Evolutionary conservation across 2,113 vertebrate genomes (phyloP).

Genomic region (Scomber japonicus): DNA sequence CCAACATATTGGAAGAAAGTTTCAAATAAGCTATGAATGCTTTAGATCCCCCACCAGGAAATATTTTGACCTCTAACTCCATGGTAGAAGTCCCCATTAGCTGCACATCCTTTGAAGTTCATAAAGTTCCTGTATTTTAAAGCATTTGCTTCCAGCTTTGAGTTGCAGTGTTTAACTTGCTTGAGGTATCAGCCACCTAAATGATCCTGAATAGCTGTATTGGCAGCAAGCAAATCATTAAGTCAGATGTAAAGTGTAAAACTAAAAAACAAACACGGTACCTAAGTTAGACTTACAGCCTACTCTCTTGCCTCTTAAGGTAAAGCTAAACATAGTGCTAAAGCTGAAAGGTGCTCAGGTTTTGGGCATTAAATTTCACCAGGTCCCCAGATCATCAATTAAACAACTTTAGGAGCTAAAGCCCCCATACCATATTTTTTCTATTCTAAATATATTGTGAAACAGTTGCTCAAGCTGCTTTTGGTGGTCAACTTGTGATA

Average conservation of each 20-base stretch:
- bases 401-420: neutral
- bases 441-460: no score
- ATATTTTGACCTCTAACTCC: slow-evolving; percentile 31
- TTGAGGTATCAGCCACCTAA: neutral
- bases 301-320: neutral
- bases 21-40: slow-evolving; percentile 30
- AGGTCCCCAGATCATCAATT: neutral
- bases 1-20: slow-evolving; percentile 20
- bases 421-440: neutral
- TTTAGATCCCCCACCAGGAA: slow-evolving; percentile 30
- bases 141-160: slow-evolving; percentile 3
- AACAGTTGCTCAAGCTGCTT: no score
- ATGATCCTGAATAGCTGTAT: neutral
- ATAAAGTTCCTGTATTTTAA: slow-evolving; percentile 2
- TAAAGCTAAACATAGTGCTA: neutral
- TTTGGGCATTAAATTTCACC: neutral
- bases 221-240: neutral
- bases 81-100: neutral
- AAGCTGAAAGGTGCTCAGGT: neutral
- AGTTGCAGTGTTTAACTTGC: neutral
- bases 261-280: no score
- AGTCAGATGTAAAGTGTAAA: neutral
- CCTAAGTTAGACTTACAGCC: neutral
- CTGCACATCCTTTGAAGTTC: neutral
- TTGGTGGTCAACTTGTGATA: no score